Conservation (phyloP, 2,797 vertebrate species). For the Coracias cyanogaster region DNA sequence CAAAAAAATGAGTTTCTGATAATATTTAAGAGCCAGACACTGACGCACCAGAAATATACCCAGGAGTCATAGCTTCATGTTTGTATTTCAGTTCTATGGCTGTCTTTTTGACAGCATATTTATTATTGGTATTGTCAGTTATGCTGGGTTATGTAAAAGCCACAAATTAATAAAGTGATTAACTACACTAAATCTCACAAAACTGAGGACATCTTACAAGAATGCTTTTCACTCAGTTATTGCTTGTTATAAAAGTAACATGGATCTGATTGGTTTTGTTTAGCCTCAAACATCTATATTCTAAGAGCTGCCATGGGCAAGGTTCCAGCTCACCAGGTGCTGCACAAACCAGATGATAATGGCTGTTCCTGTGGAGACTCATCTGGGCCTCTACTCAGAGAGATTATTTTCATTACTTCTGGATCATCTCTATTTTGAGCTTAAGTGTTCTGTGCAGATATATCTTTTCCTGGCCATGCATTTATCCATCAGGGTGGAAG, state of each 20-base stretch:
- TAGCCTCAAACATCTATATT: not conserved
- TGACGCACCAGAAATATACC: not conserved
- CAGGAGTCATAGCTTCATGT: not conserved
- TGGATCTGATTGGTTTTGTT: not conserved
- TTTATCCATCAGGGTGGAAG: not conserved
- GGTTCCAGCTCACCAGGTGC: not conserved
- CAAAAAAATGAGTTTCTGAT: not conserved
- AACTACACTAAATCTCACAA: not conserved
- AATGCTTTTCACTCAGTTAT: not conserved
- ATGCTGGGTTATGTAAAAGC: not conserved
- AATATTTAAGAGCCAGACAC: not conserved
- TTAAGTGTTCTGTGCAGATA: not conserved
- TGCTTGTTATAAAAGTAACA: not conserved
- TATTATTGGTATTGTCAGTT: not conserved
- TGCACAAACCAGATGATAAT: not conserved
- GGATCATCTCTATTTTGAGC: not conserved
- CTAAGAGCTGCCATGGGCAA: not conserved
- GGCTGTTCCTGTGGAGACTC: not conserved
- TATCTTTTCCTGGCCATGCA: fast-evolving
- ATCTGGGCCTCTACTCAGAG: not conserved
- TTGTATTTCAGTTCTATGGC: not conserved
- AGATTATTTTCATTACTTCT: not conserved
- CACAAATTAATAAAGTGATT: not conserved
- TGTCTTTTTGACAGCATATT: not conserved
- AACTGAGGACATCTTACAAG: not conserved